Evolutionary conservation across 1,140 invertebrate genomes (phyloP).

Genomic region (Agrilus planipennis): DNA sequence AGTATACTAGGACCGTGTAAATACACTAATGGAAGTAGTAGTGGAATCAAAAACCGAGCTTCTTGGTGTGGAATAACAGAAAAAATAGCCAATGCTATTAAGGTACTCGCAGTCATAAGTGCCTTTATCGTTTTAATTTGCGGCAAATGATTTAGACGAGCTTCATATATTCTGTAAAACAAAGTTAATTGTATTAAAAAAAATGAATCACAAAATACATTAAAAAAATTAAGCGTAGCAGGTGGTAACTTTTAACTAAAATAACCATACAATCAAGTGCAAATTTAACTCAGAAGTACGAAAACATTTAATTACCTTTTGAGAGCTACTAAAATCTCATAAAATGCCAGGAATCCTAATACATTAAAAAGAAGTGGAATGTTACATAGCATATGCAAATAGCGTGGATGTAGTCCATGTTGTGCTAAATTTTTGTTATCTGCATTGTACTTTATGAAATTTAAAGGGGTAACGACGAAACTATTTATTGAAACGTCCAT

Average conservation of each 20-base stretch:
- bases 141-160: slow-evolving; percentile 57
- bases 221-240: too few species aligned
- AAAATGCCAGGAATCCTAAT: slow-evolving; percentile 51
- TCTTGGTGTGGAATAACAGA: slow-evolving; percentile 88
- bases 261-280: too few species aligned
- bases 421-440: slow-evolving; percentile 60
- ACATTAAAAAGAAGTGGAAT: slow-evolving; percentile 76
- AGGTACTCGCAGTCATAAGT: slow-evolving; percentile 58
- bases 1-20: slow-evolving; percentile 42
- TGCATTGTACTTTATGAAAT: slow-evolving; percentile 81
- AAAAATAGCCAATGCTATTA: slow-evolving; percentile 60
- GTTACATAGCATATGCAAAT: slow-evolving; percentile 72
- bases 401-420: slow-evolving; percentile 79
- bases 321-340: slow-evolving; percentile 36
- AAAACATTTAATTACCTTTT: too few species aligned
- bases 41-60: slow-evolving; percentile 76
- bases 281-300: too few species aligned
- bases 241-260: too few species aligned
- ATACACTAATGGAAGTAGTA: slow-evolving; percentile 66
- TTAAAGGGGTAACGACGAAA: slow-evolving; percentile 80
- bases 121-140: slow-evolving; percentile 60
- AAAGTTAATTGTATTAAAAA: too few species aligned
- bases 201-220: too few species aligned
- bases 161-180: too few species aligned
- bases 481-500: slow-evolving; percentile 56